Percentiles rank a stretch among this genome's conserved stretches.
These are phyloP conservation scores for Corythornis madagascariensis DNA, from an alignment of 2,113 vertebrate species.

Conservation along the genomic window DNA sequence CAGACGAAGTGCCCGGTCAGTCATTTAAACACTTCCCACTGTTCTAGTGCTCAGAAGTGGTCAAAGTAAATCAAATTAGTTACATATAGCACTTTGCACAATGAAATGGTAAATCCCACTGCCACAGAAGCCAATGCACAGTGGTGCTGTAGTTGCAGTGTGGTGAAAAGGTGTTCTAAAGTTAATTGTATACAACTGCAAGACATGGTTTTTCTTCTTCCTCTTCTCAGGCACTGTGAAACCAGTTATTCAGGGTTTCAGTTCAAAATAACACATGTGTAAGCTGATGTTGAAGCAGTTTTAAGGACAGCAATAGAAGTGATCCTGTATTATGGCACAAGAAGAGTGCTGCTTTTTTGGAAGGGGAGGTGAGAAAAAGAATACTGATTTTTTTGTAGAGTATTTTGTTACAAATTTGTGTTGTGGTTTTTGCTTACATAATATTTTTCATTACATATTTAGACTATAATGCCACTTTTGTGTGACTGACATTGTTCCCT, in stretches of 20 bases:
- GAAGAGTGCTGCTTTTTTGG: neutral
- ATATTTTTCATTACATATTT: neutral
- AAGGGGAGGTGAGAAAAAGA: neutral
- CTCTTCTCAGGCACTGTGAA: neutral
- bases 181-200: neutral
- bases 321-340: neutral
- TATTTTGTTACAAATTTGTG: neutral
- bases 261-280: neutral
- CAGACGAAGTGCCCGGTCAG: conserved; percentile 1
- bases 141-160: neutral
- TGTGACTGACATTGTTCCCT: neutral
- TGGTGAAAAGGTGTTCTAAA: neutral
- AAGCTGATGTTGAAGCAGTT: neutral
- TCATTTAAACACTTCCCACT: conserved; percentile 21
- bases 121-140: neutral
- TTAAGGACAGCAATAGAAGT: neutral
- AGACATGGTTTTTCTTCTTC: neutral
- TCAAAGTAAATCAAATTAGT: conserved; percentile 27
- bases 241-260: neutral
- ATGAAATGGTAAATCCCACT: neutral
- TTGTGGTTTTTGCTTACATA: neutral
- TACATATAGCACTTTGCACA: neutral
- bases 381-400: neutral
- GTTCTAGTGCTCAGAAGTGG: neutral
- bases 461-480: neutral